phyloP scores from a whole-genome alignment of 2,888 invertebrate species.

The Gastracanthus pulcherrimus region DNA sequence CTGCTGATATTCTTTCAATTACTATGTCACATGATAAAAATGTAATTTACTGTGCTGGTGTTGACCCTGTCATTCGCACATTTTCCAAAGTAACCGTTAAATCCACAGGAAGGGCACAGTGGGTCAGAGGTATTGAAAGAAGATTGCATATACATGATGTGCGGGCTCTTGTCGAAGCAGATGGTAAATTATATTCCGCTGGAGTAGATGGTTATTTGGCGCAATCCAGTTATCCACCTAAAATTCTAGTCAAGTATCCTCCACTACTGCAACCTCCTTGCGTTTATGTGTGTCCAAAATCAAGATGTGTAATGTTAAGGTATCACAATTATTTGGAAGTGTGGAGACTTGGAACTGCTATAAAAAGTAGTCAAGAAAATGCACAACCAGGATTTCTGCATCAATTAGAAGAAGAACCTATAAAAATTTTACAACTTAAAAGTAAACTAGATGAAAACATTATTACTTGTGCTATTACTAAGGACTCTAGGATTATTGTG shows the following conservation, averaged over 20 bases:
- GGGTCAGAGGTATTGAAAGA: conserved; percentile 90
- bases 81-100: conserved; percentile 84
- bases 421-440: conserved; percentile 85
- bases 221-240: conserved; percentile 85
- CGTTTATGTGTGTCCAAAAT: conserved; percentile 79
- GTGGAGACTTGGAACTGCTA: conserved; percentile 80
- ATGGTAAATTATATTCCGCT: conserved; percentile 86
- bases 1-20: conserved; percentile 88
- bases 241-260: conserved; percentile 84
- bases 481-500: conserved; percentile 85
- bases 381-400: conserved; percentile 64
- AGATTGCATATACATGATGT: conserved; percentile 94
- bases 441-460: conserved; percentile 84
- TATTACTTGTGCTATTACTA: conserved; percentile 84
- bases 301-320: conserved; percentile 77
- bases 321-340: conserved; percentile 82
- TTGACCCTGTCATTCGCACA: conserved; percentile 88
- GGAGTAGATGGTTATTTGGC: conserved; percentile 90
- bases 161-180: conserved; percentile 83
- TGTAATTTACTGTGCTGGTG: conserved; percentile 87
- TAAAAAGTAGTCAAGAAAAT: conserved; percentile 67
- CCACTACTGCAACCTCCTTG: conserved; percentile 84
- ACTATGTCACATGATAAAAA: conserved; percentile 85
- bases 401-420: conserved; percentile 78
- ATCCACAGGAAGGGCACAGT: conserved; percentile 81